A percentile compares a stretch with the other conserved stretches of the same genome.
phyloP scores from a whole-genome alignment of 92 coral and sea anemone genomes.

The Epizoanthus fatuus region DNA sequence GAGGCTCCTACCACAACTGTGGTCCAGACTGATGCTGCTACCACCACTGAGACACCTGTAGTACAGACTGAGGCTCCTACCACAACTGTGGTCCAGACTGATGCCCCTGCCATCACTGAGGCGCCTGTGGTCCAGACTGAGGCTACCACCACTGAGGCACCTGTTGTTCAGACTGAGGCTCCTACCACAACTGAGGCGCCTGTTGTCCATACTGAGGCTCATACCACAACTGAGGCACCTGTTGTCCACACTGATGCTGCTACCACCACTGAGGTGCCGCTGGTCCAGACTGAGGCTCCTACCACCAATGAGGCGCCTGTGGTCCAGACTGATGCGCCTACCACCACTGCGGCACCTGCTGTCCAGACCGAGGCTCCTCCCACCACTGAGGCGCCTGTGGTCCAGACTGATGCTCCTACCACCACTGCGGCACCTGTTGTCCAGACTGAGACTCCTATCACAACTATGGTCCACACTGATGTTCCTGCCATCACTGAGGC shows the following conservation, averaged over 20 bases:
- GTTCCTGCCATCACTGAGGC: not conserved
- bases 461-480: not conserved
- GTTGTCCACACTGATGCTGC: not conserved
- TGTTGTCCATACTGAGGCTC: not conserved
- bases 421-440: not conserved
- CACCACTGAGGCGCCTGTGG: not conserved
- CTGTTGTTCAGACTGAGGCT: not conserved
- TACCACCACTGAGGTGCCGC: not conserved
- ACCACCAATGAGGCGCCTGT: no score
- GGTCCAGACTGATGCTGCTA: no score
- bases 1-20: not conserved
- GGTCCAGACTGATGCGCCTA: not conserved
- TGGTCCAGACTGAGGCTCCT: not conserved
- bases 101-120: not conserved
- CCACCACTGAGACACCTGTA: no score
- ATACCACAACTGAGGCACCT: not conserved
- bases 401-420: not conserved
- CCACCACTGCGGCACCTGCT: not conserved
- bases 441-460: not conserved
- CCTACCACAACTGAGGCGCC: not conserved
- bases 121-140: not conserved
- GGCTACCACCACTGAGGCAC: not conserved
- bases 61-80: not conserved
- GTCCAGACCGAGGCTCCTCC: not conserved
- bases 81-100: not conserved